Evolutionary conservation across 2,888 invertebrate species (phyloP), one percentile per base, ranked within the genome.

Genomic region (Chesias legatella): DNA sequence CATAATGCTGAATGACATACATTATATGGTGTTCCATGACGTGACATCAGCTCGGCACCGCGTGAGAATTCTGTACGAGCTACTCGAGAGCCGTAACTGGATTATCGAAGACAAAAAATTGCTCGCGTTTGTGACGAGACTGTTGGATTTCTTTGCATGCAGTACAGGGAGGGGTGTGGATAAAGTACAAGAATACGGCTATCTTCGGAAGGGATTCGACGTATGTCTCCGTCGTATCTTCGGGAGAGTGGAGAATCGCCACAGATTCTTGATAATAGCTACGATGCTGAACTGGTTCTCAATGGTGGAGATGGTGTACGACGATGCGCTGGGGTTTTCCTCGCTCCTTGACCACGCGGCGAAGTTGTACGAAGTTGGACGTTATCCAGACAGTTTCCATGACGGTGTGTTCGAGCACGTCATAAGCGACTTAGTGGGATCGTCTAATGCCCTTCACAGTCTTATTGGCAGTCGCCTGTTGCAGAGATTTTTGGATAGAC

Each of bases 391-490:
- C 2, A 83, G 85, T 9, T 72, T 91, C n/a, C 72, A 75, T 0
- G 72, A 81, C 7, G 78, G 82, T 10, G 60, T 91, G 7, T 69
- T 92, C n/a, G 73, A 78, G 4, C 63, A 88, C 17, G 59, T 91
- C 0, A 63, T 91, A 40, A 56, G 60, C 7, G 74, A 63, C 41
- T 54, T 91, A 60, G 80, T 91, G 9, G 72, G 80, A 0, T 90
- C 90, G 0, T 35, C 61, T 0, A 82, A 84, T 43, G 57, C 77
- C 28, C 56, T 88, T 3, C 77, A 85, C 24, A 90, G 89, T 56
- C 67, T 91, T 0, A 63, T 91, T 7, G 91, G 90, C 0, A 89
- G 89, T 53, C 74, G 90, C 8, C 79, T 92, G 0, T 59, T 91
- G 22, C 88, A 90, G 24, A 78, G 83, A 51, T 71, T 92, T 33